Evolutionary conservation across 2,113 vertebrate species (phyloP).

Genomic region (Phrynosoma blainvillii): DNA sequence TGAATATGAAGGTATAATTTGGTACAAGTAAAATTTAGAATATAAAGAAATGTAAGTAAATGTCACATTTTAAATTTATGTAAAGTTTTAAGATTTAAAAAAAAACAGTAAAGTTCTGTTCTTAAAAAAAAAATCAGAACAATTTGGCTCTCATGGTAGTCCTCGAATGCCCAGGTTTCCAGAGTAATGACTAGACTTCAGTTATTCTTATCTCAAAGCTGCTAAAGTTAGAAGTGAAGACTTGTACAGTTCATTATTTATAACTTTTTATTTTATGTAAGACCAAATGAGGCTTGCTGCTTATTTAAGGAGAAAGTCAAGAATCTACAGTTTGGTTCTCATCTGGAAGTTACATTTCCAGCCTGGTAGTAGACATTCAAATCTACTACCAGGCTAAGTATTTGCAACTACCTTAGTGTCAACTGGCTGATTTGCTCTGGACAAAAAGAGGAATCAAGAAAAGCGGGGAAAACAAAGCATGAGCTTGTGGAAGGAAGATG

Average conservation of each 20-base stretch:
- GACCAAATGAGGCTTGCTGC: neutral
- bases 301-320: neutral
- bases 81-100: neutral
- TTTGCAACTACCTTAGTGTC: neutral
- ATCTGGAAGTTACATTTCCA: neutral
- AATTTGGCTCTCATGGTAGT: neutral
- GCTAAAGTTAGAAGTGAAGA: neutral
- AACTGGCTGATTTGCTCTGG: neutral
- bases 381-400: neutral
- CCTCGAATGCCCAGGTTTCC: neutral
- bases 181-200: too few relatives aligned
- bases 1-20: neutral
- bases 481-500: neutral
- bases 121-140: neutral
- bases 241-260: neutral
- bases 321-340: neutral
- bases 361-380: neutral
- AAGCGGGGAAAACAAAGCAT: neutral
- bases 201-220: neutral
- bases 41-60: neutral
- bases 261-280: neutral
- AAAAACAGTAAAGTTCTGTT: too few relatives aligned
- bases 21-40: neutral
- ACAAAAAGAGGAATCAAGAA: neutral
- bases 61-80: neutral